A percentile compares a stretch with the other conserved stretches of the same genome.
phyloP scores from a whole-genome alignment of 2,797 vertebrate species.

The Pangasius djambal region DNA sequence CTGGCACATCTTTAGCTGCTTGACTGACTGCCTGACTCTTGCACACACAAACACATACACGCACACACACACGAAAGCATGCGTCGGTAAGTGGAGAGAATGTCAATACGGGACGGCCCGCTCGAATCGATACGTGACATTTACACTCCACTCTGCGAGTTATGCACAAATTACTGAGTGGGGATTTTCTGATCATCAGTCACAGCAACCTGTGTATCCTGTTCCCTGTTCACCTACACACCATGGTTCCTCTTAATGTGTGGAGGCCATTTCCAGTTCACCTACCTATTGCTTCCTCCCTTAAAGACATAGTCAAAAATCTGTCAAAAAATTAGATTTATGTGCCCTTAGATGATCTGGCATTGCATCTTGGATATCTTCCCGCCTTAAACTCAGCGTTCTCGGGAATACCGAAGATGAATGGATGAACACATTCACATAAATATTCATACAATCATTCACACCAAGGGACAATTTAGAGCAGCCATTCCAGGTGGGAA shows the following conservation, averaged over 20 bases:
- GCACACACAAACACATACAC: constrained; percentile 29
- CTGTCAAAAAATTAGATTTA: not conserved
- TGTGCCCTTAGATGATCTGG: not conserved
- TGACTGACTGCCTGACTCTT: constrained; percentile 47
- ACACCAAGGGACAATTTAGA: not conserved
- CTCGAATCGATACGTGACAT: constrained; percentile 69
- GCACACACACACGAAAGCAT: constrained; percentile 32
- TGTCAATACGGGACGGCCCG: constrained; percentile 71
- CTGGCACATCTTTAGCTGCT: constrained; percentile 66
- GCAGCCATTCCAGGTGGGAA: not conserved
- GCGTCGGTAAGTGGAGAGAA: constrained; percentile 78
- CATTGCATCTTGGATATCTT: not conserved
- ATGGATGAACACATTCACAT: not conserved
- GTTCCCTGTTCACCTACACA: constrained; percentile 11
- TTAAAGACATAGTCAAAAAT: not conserved
- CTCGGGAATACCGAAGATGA: not conserved
- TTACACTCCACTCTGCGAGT: constrained; percentile 65
- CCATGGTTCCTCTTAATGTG: not conserved
- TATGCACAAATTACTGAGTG: constrained; percentile 52
- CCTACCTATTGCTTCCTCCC: not conserved
- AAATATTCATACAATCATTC: not conserved
- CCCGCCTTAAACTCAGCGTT: not conserved
- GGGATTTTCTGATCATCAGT: constrained; percentile 45
- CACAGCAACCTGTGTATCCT: constrained; percentile 29
- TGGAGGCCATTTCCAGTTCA: not conserved